Base-by-base conservation (phyloP, 2,113 vertebrate genomes). In the Grammomys surdaster region DNA sequence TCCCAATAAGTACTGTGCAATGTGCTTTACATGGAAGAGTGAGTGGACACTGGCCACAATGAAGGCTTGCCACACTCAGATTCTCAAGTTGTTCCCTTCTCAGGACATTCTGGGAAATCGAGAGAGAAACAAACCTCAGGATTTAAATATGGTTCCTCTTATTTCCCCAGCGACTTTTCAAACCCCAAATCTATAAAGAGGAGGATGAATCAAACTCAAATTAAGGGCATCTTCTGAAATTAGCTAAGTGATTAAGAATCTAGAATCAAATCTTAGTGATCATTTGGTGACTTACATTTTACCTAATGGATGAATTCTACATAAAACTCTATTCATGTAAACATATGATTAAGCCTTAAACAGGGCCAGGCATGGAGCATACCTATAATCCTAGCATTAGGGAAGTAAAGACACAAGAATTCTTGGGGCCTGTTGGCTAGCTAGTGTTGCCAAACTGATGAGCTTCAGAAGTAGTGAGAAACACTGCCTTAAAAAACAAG, bases 121-220 rank as follows among this genome's bases (percentile, higher is more conserved):
- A 96, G 73, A 96, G 33, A 97, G 76, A 96, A 86, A 60, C 54
- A 94, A 91, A 90, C 40, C 56, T 93, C 65, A 94, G 58, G 63
- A 91, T 96, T 96, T 88, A 95, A 88, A 89, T 92, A 77, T 67
- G 65, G 91, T 96, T 91, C 69, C 84, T 96, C 87, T 89, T 93
- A 96, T 46, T 92, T 95, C 67, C 73, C 89, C 36, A 80, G 82
- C 48, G 46, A 24, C 33, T 94, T 96, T 89, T 91, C 85, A 95
- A 96, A 91, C 82, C 82, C 69, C 95, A 14, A 94, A 3, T 77
- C 88, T 80, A 72, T 88, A 80, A 85, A 88, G 51, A 69, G 80
- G 51, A 88, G 56, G n/a, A 33, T 76, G 43, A 94, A 84, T 58
- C 40, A 56, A 89, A 33, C 31, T 88, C 84, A 88, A 65, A 65